phyloP scores from a whole-genome alignment of 2,113 vertebrate genomes.

The Opisthocomus hoazin region DNA sequence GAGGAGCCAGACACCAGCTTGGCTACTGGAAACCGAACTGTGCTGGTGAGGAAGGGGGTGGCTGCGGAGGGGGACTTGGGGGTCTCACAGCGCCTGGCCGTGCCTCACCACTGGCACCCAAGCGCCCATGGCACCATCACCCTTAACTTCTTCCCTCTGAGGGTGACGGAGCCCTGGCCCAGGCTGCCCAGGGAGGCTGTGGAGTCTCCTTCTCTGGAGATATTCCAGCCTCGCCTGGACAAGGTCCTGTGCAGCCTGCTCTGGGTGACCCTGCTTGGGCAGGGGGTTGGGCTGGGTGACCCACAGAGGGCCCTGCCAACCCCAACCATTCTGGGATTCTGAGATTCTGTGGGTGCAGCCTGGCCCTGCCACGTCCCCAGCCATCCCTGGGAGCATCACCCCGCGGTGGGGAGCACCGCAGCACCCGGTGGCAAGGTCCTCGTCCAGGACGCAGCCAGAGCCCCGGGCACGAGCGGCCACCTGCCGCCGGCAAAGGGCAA shows the following conservation, averaged over 20 bases:
- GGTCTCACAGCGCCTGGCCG: background rate
- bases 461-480: background rate
- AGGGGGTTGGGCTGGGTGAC: too few relatives aligned
- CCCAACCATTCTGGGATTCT: too few relatives aligned
- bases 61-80: background rate
- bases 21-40: background rate
- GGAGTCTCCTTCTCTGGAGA: too few relatives aligned
- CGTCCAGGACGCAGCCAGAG: accelerated
- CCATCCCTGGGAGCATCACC: background rate
- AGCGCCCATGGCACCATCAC: accelerated
- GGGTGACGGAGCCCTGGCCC: too few relatives aligned
- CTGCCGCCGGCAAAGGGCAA: background rate
- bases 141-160: too few relatives aligned
- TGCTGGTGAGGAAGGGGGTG: background rate
- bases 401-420: background rate
- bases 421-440: background rate
- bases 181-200: too few relatives aligned
- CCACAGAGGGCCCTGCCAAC: too few relatives aligned
- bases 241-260: too few relatives aligned
- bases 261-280: too few relatives aligned
- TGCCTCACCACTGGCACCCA: background rate
- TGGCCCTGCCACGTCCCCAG: background rate
- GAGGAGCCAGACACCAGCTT: background rate
- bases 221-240: too few relatives aligned
- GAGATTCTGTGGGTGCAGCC: background rate